A percentile compares a stretch with the other conserved stretches of the same genome.
Evolutionary conservation across 2,888 invertebrate genomes (phyloP).

Genomic region (Tillus elongatus): DNA sequence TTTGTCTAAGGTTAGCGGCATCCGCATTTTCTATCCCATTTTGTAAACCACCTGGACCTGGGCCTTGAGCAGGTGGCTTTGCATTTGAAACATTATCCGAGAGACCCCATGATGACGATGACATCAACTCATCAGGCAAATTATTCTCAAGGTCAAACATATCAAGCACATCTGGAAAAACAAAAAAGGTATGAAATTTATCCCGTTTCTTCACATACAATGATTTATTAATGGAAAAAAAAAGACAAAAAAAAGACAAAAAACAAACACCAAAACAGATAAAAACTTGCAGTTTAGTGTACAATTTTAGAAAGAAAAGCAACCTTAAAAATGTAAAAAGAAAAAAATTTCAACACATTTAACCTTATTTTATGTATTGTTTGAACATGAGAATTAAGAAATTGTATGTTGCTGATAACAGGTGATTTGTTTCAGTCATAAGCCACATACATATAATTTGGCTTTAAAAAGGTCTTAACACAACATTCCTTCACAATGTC

Average conservation of each 20-base stretch:
- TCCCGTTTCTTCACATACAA: no score
- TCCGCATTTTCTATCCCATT: slow-evolving; percentile 64
- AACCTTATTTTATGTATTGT: no score
- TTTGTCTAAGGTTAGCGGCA: slow-evolving; percentile 32
- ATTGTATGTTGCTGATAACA: no score
- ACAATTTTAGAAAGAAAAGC: no score
- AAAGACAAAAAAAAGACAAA: slow-evolving; percentile 10
- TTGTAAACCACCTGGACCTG: slow-evolving; percentile 66
- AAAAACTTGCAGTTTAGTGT: no score
- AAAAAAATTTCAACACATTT: no score
- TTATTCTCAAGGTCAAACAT: slow-evolving; percentile 87
- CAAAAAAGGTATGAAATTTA: slow-evolving; percentile 16
- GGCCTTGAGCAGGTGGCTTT: slow-evolving; percentile 75
- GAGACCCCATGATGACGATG: slow-evolving; percentile 64
- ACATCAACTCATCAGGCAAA: slow-evolving; percentile 82
- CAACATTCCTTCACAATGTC: no score
- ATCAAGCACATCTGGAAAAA: slow-evolving; percentile 64
- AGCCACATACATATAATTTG: no score
- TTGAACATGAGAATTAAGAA: no score
- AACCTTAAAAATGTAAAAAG: no score
- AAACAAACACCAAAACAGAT: slow-evolving; percentile 28
- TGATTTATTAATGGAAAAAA: slow-evolving; percentile 13
- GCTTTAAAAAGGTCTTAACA: no score
- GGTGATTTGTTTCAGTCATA: no score
- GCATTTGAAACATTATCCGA: slow-evolving; percentile 43